These are phyloP conservation scores for Ceratotherium simum DNA, from an alignment of 2,113 vertebrate species.

Conservation along the genomic window DNA sequence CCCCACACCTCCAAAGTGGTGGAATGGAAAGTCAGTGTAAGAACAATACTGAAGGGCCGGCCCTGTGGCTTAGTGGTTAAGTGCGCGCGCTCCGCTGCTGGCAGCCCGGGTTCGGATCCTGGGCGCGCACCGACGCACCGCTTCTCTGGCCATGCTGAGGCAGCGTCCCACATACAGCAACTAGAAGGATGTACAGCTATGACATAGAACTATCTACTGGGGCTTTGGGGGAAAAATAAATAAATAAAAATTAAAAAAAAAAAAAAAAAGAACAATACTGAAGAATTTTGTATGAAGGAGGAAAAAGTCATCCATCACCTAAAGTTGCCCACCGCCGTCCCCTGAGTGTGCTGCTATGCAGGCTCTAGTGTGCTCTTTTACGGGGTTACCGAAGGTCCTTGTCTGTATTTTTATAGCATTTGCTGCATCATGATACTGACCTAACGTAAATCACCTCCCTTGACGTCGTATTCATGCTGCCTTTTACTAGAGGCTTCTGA, in stretches of 20 bases:
- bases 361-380: neutral
- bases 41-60: neutral
- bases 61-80: too few relatives aligned
- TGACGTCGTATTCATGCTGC: neutral
- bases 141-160: too few relatives aligned
- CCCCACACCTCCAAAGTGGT: too few relatives aligned
- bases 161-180: too few relatives aligned
- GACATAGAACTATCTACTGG: too few relatives aligned
- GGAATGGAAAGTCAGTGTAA: neutral
- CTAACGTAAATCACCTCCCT: neutral
- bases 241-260: too few relatives aligned
- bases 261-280: neutral
- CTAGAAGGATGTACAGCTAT: too few relatives aligned
- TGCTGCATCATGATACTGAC: neutral
- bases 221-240: too few relatives aligned
- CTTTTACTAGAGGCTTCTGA: constrained; percentile 4
- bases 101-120: too few relatives aligned
- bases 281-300: neutral
- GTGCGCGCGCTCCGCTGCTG: too few relatives aligned
- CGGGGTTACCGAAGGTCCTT: neutral
- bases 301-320: neutral
- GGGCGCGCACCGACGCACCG: too few relatives aligned
- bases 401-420: neutral
- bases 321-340: neutral
- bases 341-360: too few relatives aligned